Conservation (phyloP, 2,797 vertebrate genomes). For the Argya squamiceps region DNA sequence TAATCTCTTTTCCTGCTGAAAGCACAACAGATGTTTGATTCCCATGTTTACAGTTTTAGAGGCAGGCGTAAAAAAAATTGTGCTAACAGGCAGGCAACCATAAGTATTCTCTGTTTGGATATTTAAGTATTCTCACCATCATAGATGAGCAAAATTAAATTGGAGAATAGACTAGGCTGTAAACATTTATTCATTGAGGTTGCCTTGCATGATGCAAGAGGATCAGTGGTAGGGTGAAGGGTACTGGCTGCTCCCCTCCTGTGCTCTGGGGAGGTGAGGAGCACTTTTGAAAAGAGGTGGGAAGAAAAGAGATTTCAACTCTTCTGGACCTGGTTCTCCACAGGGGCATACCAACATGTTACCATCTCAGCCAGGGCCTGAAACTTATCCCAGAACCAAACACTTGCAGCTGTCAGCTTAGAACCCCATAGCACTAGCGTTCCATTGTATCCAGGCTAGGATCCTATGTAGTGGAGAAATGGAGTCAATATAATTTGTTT, state of each 20-base stretch:
- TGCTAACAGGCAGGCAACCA: not conserved
- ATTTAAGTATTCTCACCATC: constrained; percentile 2
- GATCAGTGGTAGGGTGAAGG: not conserved
- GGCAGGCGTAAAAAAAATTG: not conserved
- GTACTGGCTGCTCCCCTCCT: not conserved
- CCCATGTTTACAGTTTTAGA: constrained; percentile 25
- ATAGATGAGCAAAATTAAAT: not conserved
- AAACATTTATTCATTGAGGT: not conserved
- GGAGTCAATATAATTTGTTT: not conserved
- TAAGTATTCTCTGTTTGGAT: constrained; percentile 31
- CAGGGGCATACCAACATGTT: not conserved
- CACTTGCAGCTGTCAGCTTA: not conserved
- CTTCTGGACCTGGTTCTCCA: not conserved
- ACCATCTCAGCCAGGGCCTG: not conserved
- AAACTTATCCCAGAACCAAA: not conserved
- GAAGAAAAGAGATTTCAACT: not conserved
- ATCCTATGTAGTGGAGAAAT: not conserved
- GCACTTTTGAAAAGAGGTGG: not conserved
- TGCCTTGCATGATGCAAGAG: not conserved
- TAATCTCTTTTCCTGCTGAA: constrained; percentile 8
- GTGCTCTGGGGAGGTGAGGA: fast-evolving
- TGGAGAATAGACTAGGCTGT: not conserved
- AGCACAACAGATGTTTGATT: constrained; percentile 39
- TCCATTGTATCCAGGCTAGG: not conserved
- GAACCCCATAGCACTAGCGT: fast-evolving